Evolutionary conservation across 2,888 invertebrate genomes (phyloP).

Genomic region (Phengaris alcon): DNA sequence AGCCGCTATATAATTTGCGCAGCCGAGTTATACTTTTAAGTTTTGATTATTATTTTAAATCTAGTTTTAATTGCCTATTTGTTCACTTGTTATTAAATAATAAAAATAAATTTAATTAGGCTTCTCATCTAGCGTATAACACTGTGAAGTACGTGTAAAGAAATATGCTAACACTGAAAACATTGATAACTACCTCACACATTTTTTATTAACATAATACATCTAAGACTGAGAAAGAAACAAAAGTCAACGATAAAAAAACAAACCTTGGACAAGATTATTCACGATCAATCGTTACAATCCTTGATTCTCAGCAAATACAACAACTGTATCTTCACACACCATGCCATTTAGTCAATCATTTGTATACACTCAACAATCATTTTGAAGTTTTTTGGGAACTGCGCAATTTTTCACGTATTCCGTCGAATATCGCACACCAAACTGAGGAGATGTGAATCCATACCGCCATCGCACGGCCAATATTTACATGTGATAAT

Average conservation of each 20-base stretch:
- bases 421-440: conserved; percentile 16
- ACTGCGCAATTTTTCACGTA: conserved; percentile 17
- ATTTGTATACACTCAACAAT: conserved; percentile 20
- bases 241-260: not conserved
- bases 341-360: conserved; percentile 33
- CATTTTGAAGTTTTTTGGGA: not conserved
- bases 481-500: conserved; percentile 57
- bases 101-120: too few species aligned
- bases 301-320: conserved; percentile 34
- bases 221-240: not conserved
- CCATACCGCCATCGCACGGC: conserved; percentile 45
- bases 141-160: not conserved
- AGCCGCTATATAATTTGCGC: too few species aligned
- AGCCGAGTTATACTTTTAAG: too few species aligned
- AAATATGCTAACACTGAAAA: not conserved
- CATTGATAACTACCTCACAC: too few species aligned
- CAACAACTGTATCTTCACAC: conserved; percentile 31
- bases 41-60: too few species aligned
- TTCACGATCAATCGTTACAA: conserved; percentile 32
- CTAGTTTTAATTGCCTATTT: too few species aligned
- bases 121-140: too few species aligned
- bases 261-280: conserved; percentile 11
- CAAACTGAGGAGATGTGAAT: conserved; percentile 29
- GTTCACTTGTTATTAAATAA: too few species aligned
- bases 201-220: too few species aligned